A percentile compares a stretch with the other conserved stretches of the same genome.
Conservation (phyloP, 2,888 invertebrate genomes). For the Crocallis elinguaria region DNA sequence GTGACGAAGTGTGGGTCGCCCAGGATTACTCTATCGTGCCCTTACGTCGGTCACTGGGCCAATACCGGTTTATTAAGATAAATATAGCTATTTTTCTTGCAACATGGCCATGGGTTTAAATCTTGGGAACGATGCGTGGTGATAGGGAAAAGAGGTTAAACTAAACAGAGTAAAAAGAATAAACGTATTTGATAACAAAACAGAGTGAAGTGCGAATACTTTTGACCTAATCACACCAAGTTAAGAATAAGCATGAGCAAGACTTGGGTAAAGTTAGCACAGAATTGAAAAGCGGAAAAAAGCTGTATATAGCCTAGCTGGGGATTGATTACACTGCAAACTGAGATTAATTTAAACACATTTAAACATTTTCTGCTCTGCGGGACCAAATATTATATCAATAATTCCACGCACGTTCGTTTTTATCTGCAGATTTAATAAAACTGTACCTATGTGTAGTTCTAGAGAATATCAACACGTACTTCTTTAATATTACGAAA, state of each 20-base stretch:
- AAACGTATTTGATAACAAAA: no score
- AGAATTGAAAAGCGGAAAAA: no score
- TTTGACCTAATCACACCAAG: no score
- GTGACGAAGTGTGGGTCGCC: conserved; percentile 72
- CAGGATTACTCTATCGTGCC: conserved; percentile 61
- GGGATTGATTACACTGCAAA: no score
- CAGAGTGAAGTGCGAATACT: no score
- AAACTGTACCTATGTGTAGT: neutral
- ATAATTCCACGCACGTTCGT: neutral
- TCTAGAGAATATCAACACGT: no score
- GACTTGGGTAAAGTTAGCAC: no score
- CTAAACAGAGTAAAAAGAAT: no score
- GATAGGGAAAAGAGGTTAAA: conserved; percentile 24
- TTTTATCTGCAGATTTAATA: neutral
- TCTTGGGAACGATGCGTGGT: conserved; percentile 32
- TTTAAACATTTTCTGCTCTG: neutral
- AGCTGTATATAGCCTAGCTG: no score
- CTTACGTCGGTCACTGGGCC: conserved; percentile 54
- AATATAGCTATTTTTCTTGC: conserved; percentile 55
- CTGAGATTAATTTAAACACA: no score
- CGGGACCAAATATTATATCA: neutral
- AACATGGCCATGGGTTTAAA: conserved; percentile 37
- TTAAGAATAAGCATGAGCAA: no score
- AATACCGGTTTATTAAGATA: conserved; percentile 65
- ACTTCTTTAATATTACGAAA: no score